Conservation (phyloP, 2,113 vertebrate genomes). For the Pelecanus crispus region DNA sequence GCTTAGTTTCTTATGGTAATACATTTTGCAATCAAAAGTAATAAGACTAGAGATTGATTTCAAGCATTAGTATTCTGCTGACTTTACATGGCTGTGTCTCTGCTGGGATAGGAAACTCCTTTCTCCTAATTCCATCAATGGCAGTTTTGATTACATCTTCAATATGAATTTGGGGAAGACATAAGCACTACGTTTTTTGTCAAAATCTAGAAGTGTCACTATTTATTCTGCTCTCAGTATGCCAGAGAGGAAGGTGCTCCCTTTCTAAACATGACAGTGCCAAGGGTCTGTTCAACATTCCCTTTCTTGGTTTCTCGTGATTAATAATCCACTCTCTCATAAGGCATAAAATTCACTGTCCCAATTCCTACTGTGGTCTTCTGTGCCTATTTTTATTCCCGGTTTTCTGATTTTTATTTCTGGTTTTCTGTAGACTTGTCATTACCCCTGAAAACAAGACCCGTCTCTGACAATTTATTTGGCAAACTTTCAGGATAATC, state of each 20-base stretch:
- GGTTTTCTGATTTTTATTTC: too few species aligned
- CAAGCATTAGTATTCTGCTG: neutral
- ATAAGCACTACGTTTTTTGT: neutral
- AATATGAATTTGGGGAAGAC: neutral
- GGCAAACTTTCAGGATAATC: neutral
- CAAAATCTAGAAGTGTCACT: neutral
- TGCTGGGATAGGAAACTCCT: neutral
- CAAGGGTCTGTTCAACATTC: neutral
- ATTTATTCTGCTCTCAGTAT: neutral
- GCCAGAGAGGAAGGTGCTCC: neutral
- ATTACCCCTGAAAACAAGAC: neutral
- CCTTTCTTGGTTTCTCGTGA: neutral
- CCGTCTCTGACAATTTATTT: neutral
- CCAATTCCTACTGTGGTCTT: neutral
- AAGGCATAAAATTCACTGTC: neutral
- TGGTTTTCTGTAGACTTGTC: neutral
- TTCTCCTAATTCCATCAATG: neutral
- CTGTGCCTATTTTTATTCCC: neutral
- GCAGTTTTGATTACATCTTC: neutral
- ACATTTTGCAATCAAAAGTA: neutral
- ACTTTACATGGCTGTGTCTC: neutral
- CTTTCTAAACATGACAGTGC: neutral
- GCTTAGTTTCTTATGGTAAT: neutral
- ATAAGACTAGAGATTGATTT: neutral
- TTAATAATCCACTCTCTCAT: neutral